Percentiles rank a stretch among this genome's conserved stretches.
Evolutionary conservation across 2,113 vertebrate genomes (phyloP).

Genomic region (Phodopus roborovskii): DNA sequence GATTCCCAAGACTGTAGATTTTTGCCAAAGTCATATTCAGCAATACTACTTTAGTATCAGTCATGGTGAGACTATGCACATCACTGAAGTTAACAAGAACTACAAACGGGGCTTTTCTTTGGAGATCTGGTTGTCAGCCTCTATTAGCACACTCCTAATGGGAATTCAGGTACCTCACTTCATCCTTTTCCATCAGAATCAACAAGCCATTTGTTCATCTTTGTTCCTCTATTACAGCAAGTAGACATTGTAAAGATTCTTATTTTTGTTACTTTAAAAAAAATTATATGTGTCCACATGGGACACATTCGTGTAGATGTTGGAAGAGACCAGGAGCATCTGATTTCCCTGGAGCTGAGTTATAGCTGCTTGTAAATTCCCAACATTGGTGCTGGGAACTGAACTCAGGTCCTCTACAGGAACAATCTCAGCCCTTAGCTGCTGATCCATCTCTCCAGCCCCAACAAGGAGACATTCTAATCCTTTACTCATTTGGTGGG

Average conservation of each 20-base stretch:
- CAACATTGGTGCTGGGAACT: neutral
- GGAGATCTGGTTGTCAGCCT: neutral
- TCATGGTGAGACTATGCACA: no score
- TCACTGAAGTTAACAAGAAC: neutral
- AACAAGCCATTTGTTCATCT: neutral
- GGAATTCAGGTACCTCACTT: neutral
- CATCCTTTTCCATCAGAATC: neutral
- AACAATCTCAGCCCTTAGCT: neutral
- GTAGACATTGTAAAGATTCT: neutral
- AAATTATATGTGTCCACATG: neutral
- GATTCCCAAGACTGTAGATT: neutral
- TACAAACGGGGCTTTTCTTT: neutral
- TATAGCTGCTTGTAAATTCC: neutral
- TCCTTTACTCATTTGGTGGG: neutral
- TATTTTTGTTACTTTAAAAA: neutral
- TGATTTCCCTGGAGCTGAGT: neutral
- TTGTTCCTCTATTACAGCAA: neutral
- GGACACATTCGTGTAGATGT: neutral
- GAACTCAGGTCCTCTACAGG: neutral
- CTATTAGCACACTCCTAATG: neutral
- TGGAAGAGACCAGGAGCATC: neutral
- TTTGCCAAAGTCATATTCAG: neutral
- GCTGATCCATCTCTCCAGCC: neutral
- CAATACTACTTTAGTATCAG: neutral
- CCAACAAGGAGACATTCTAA: neutral